phyloP scores from a whole-genome alignment of 2,113 vertebrate genomes.

The Aptenodytes forsteri region DNA sequence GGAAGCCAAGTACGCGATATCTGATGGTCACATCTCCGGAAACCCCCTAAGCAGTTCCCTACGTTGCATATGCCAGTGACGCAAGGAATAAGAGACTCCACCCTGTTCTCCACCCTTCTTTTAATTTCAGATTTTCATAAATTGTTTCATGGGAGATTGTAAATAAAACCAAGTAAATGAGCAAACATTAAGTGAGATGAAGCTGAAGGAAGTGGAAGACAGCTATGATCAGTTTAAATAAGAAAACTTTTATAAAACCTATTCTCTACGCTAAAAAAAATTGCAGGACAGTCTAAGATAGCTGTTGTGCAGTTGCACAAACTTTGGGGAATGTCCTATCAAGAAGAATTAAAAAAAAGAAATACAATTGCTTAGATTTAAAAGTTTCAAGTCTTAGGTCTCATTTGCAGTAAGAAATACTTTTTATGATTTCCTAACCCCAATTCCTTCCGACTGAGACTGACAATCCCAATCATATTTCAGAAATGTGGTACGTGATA shows the following conservation, averaged over 20 bases:
- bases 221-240: not conserved
- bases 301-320: not conserved
- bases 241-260: not conserved
- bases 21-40: not conserved
- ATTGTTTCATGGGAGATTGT: not conserved
- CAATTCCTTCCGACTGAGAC: not conserved
- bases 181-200: not conserved
- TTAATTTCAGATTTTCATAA: not conserved
- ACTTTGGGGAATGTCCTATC: not conserved
- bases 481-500: not conserved
- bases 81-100: not conserved
- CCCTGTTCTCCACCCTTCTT: not conserved
- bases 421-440: not conserved
- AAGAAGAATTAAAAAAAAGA: not conserved
- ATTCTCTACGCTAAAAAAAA: not conserved
- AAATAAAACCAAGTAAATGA: not conserved
- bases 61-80: rapidly evolving
- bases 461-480: not conserved
- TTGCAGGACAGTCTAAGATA: not conserved
- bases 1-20: not conserved
- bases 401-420: not conserved
- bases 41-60: not conserved
- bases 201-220: not conserved
- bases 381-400: not conserved
- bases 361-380: not conserved